Evolutionary conservation across 92 coral and sea anemone species (phyloP).

Genomic region (Porites divaricata): DNA sequence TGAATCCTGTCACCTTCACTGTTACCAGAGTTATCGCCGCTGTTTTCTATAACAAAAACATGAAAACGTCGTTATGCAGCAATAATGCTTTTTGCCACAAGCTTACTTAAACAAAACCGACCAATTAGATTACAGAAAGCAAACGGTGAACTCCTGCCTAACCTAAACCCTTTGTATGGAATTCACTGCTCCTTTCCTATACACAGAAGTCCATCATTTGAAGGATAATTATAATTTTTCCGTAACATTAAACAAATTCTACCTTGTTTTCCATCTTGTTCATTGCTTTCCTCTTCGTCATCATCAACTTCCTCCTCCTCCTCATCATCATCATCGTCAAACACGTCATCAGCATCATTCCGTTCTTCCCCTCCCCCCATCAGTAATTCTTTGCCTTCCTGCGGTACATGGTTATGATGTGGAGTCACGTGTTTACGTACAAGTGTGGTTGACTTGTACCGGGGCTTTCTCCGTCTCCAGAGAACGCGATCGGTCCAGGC

Average conservation of each 20-base stretch:
- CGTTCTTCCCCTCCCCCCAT: constrained; percentile 57
- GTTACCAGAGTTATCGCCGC: not conserved
- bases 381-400: constrained; percentile 21
- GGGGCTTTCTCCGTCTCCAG: constrained; percentile 96
- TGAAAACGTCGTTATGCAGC: not conserved
- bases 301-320: constrained; percentile 19
- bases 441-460: constrained; percentile 76
- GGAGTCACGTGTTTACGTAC: constrained; percentile 62
- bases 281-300: constrained; percentile 11
- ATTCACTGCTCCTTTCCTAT: no score
- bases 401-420: constrained; percentile 28
- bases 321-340: constrained; percentile 38
- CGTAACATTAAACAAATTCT: no score
- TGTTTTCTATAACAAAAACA: not conserved
- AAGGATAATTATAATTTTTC: no score
- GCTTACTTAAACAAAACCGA: no score
- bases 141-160: no score
- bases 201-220: no score
- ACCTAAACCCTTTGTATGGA: no score
- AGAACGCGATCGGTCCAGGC: constrained; percentile 99
- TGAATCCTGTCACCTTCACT: constrained; percentile 43
- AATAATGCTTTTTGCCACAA: not conserved
- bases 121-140: no score
- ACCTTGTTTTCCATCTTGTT: constrained; percentile 10
- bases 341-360: constrained; percentile 41